Conservation (phyloP, 2,797 vertebrate genomes). For the Thamnophis elegans region DNA sequence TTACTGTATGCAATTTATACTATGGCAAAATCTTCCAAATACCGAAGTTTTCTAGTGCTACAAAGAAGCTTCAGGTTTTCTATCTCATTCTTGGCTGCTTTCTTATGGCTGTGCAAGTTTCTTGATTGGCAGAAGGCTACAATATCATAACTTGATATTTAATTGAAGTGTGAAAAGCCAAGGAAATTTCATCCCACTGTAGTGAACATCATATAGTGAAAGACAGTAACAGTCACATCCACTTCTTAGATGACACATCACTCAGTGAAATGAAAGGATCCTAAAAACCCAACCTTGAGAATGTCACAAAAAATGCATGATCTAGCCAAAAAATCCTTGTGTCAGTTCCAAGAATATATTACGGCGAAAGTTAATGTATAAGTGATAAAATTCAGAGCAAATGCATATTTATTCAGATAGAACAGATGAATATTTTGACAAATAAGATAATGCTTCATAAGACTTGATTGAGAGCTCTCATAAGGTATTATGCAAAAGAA, state of each 20-base stretch:
- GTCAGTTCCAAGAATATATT: not conserved
- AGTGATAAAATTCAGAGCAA: not conserved
- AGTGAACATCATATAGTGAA: not conserved
- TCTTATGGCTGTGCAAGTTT: not conserved
- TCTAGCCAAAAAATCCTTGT: not conserved
- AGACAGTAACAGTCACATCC: not conserved
- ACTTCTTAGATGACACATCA: not conserved
- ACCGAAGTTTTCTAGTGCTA: not conserved
- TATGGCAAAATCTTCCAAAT: not conserved
- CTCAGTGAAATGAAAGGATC: not conserved
- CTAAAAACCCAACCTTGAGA: not conserved
- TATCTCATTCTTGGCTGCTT: not conserved
- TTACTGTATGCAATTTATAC: not conserved
- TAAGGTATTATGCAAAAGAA: not conserved
- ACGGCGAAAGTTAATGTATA: not conserved
- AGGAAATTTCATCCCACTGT: not conserved
- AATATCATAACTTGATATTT: not conserved
- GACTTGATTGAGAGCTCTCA: not conserved
- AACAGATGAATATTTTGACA: not conserved
- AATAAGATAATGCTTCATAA: not conserved
- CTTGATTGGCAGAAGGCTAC: not conserved
- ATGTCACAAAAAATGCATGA: not conserved
- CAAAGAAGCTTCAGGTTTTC: not conserved
- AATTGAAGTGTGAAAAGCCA: not conserved
- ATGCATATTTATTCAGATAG: not conserved